Conservation (phyloP, 2,888 invertebrate genomes). For the Acronicta leporina region DNA sequence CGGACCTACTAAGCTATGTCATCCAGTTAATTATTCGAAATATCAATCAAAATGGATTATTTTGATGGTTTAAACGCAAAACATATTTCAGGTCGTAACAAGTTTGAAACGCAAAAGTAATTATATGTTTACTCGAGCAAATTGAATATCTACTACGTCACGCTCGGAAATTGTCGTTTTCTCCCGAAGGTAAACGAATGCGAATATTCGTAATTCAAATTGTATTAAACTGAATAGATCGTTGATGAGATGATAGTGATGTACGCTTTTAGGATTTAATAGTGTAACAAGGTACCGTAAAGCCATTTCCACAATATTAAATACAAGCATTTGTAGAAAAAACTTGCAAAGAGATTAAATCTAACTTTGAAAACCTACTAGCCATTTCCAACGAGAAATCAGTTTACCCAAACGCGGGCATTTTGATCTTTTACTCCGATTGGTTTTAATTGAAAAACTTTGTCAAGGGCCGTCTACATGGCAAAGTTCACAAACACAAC, state of each 20-base stretch:
- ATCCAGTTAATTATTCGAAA: slow-evolving; percentile 30
- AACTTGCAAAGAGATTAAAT: slow-evolving; percentile 10
- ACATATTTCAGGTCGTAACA: slow-evolving; percentile 23
- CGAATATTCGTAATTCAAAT: slow-evolving; percentile 40
- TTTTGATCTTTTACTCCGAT: slow-evolving; percentile 62
- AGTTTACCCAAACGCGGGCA: slow-evolving; percentile 49
- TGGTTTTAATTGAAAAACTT: slow-evolving; percentile 74
- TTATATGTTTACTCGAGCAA: slow-evolving; percentile 43
- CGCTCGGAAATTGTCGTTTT: slow-evolving; percentile 37
- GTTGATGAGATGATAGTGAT: slow-evolving; percentile 4
- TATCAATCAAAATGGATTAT: slow-evolving; percentile 22
- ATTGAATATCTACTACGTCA: slow-evolving; percentile 27
- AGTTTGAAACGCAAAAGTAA: slow-evolving; percentile 32
- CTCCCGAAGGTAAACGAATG: slow-evolving; percentile 36
- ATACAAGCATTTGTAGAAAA: background rate
- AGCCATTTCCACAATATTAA: background rate
- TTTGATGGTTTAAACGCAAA: slow-evolving; percentile 9
- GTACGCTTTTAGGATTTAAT: no score
- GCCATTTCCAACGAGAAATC: slow-evolving; percentile 46
- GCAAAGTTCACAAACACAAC: slow-evolving; percentile 38
- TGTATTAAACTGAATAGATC: slow-evolving; percentile 17
- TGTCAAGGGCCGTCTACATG: slow-evolving; percentile 46
- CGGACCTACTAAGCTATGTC: slow-evolving; percentile 13
- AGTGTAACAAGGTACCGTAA: no score
- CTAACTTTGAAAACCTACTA: slow-evolving; percentile 25